A percentile compares a stretch with the other conserved stretches of the same genome.
These are phyloP conservation scores for Cuniculus paca DNA, from an alignment of 2,797 vertebrate genomes.

Conservation along the genomic window DNA sequence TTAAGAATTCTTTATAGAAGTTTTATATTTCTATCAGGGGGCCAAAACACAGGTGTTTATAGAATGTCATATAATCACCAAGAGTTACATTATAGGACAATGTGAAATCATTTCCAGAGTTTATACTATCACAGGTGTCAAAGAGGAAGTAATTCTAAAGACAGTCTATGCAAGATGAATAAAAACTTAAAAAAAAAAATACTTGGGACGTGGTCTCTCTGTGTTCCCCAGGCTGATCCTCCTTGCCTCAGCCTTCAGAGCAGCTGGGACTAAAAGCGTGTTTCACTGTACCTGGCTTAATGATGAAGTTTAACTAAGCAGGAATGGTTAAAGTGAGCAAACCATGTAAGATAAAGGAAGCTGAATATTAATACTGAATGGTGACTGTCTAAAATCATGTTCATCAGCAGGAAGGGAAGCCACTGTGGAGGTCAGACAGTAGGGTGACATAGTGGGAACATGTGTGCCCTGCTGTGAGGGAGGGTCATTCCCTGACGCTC, in stretches of 20 bases:
- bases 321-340: not conserved
- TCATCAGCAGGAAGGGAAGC: not conserved
- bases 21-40: not conserved
- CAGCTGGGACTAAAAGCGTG: not conserved
- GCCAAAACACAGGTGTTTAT: slow-evolving; percentile 2
- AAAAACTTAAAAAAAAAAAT: not conserved
- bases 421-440: not conserved
- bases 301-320: not conserved
- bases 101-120: not conserved
- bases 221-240: not conserved
- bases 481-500: not conserved
- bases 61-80: not conserved
- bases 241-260: not conserved
- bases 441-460: not conserved
- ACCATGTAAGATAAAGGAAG: not conserved
- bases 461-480: not conserved
- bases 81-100: not conserved
- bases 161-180: not conserved
- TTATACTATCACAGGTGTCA: not conserved
- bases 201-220: not conserved
- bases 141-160: not conserved
- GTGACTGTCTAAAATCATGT: not conserved
- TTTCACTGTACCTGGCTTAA: not conserved
- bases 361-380: not conserved
- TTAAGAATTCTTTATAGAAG: slow-evolving; percentile 30